Percentiles rank a stretch among this genome's conserved stretches.
These are phyloP conservation scores for Ennomos quercinarius DNA, from an alignment of 2,888 invertebrate genomes.

Conservation along the genomic window DNA sequence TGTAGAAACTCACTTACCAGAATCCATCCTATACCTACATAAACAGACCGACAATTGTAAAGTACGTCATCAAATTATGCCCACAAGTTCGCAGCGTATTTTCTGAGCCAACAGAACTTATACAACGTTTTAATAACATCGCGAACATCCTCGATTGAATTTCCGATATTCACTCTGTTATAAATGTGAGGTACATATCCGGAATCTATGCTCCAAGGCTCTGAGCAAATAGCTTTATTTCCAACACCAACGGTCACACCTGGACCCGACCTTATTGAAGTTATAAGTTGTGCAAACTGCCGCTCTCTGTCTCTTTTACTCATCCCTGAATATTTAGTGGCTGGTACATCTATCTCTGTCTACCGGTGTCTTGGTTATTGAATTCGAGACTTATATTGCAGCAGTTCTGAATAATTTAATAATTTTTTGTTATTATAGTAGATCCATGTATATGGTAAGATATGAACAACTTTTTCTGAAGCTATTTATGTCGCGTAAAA, in stretches of 20 bases:
- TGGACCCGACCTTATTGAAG: constrained; percentile 80
- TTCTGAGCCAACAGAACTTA: constrained; percentile 34
- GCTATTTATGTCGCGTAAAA: no score
- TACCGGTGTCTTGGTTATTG: constrained; percentile 58
- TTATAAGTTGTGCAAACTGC: constrained; percentile 83
- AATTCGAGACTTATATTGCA: constrained; percentile 49
- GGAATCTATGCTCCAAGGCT: constrained; percentile 47
- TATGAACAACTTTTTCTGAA: no score
- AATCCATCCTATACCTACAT: constrained; percentile 9
- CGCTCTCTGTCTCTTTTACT: constrained; percentile 52
- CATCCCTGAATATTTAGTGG: constrained; percentile 48
- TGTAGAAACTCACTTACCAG: constrained; percentile 5
- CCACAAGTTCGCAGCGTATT: constrained; percentile 25
- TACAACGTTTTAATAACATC: constrained; percentile 32
- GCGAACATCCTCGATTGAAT: constrained; percentile 30
- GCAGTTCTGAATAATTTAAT: constrained; percentile 41
- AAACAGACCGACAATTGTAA: constrained; percentile 20
- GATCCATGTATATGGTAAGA: no score
- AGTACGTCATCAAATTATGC: constrained; percentile 32
- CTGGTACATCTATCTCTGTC: constrained; percentile 52
- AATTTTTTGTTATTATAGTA: background rate
- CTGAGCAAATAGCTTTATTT: constrained; percentile 77
- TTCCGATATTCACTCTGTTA: constrained; percentile 31
- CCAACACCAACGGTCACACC: constrained; percentile 72
- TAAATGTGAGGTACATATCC: constrained; percentile 41